These are phyloP conservation scores for Melanchra persicariae DNA, from an alignment of 2,888 invertebrate genomes.

Conservation along the genomic window DNA sequence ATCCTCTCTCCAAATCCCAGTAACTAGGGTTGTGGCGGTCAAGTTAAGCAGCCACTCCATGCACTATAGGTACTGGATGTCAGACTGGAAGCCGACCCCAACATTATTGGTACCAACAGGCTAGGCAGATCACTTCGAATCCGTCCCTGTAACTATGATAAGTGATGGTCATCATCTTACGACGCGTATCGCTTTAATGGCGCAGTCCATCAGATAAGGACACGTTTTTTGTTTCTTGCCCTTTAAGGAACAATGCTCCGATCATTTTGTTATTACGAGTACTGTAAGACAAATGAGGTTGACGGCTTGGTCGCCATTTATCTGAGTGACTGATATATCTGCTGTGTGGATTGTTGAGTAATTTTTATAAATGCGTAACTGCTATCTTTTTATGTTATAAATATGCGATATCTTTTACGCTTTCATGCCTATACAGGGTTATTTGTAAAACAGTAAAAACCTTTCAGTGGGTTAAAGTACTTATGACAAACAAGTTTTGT, in stretches of 20 bases:
- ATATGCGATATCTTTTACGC: not conserved
- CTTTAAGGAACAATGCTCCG: slow-evolving; percentile 74
- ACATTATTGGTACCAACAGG: no score
- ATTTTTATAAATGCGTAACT: slow-evolving; percentile 36
- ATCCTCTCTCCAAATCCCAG: no score
- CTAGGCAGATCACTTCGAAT: slow-evolving; percentile 21
- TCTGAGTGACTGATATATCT: slow-evolving; percentile 26
- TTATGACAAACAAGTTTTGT: no score
- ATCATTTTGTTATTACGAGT: slow-evolving; percentile 69
- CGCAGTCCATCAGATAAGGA: slow-evolving; percentile 75
- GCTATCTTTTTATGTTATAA: not conserved
- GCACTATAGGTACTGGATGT: no score
- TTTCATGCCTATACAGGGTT: no score
- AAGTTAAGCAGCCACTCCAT: no score
- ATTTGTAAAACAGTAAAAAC: no score
- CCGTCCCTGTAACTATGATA: slow-evolving; percentile 73
- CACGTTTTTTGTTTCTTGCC: slow-evolving; percentile 73
- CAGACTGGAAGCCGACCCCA: no score
- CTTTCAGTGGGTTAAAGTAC: no score
- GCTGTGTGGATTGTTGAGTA: slow-evolving; percentile 41
- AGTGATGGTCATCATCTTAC: slow-evolving; percentile 80
- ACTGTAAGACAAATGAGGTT: slow-evolving; percentile 46
- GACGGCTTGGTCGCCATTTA: slow-evolving; percentile 42
- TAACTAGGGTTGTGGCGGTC: no score
- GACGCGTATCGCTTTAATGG: slow-evolving; percentile 79